Percentiles rank a stretch among this genome's conserved stretches.
phyloP scores from a whole-genome alignment of 2,797 vertebrate genomes.

The Danionella dracula region DNA sequence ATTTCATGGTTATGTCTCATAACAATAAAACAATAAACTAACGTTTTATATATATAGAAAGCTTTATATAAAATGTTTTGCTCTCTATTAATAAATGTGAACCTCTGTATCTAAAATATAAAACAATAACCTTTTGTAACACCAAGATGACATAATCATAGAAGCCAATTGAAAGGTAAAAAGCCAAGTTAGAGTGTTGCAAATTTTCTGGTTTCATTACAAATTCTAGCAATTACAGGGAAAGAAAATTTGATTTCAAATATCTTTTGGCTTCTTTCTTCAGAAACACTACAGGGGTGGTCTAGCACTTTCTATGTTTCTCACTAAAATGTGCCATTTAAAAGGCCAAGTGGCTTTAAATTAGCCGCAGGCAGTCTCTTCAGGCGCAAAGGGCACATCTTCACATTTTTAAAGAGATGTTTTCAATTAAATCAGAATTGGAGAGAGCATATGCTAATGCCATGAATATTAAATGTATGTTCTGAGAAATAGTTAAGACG shows the following conservation, averaged over 20 bases:
- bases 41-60: no score
- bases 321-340: constrained; percentile 41
- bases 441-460: constrained; percentile 36
- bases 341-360: constrained; percentile 50
- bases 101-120: no score
- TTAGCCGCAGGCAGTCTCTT: constrained; percentile 34
- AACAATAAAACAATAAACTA: no score
- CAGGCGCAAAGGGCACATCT: constrained; percentile 41
- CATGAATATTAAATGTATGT: constrained; percentile 37
- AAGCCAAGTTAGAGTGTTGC: neutral
- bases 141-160: neutral
- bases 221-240: neutral
- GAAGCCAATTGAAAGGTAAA: neutral
- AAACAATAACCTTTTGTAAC: neutral
- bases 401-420: constrained; percentile 47
- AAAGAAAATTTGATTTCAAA: constrained; percentile 1
- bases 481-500: constrained; percentile 33
- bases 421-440: constrained; percentile 44
- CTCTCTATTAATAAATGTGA: no score
- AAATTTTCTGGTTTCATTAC: neutral
- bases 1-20: no score
- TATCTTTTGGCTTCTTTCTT: neutral
- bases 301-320: constrained; percentile 30
- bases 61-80: no score
- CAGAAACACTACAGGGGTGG: constrained; percentile 22